These are phyloP conservation scores for Ianthella basta DNA, from an alignment of 37 sponge, comb jelly and placozoan genomes.

Conservation along the genomic window DNA sequence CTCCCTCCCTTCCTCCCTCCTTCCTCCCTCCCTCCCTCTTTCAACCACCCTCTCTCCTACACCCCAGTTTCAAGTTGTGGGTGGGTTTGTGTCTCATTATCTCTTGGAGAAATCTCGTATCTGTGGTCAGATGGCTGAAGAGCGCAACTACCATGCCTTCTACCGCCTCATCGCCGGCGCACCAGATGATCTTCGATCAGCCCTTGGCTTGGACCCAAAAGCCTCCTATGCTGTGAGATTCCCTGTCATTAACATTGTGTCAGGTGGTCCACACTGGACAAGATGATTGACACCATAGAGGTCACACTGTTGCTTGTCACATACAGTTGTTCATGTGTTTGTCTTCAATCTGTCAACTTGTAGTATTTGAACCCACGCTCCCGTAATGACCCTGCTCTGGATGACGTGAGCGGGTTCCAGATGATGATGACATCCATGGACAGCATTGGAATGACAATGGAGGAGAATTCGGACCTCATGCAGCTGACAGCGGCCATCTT, in stretches of 20 bases:
- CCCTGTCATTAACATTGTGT: neutral
- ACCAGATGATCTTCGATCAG: slow-evolving; percentile 55
- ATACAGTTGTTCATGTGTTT: neutral
- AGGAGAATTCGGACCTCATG: slow-evolving; percentile 78
- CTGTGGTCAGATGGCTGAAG: slow-evolving; percentile 76
- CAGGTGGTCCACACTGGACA: neutral
- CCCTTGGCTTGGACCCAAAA: slow-evolving; percentile 44
- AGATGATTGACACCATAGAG: neutral
- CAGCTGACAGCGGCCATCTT: slow-evolving; percentile 86
- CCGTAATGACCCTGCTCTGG: slow-evolving; percentile 53
- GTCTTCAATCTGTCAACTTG: neutral
- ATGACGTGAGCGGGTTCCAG: slow-evolving; percentile 74
- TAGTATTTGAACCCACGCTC: slow-evolving; percentile 74
- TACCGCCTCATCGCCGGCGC: slow-evolving; percentile 90
- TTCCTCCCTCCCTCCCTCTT: neutral
- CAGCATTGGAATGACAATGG: slow-evolving; percentile 67
- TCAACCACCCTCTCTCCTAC: neutral
- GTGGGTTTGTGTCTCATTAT: slow-evolving; percentile 94
- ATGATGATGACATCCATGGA: slow-evolving; percentile 81
- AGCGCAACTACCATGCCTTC: slow-evolving; percentile 97
- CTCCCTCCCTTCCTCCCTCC: slow-evolving; percentile 22
- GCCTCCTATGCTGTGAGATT: slow-evolving; percentile 51
- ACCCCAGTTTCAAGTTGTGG: slow-evolving; percentile 82
- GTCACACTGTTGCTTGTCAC: neutral
- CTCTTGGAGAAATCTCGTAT: slow-evolving; percentile 96